Evolutionary conservation across 2,797 vertebrate genomes (phyloP).

Genomic region (Syndactyla subalaris): DNA sequence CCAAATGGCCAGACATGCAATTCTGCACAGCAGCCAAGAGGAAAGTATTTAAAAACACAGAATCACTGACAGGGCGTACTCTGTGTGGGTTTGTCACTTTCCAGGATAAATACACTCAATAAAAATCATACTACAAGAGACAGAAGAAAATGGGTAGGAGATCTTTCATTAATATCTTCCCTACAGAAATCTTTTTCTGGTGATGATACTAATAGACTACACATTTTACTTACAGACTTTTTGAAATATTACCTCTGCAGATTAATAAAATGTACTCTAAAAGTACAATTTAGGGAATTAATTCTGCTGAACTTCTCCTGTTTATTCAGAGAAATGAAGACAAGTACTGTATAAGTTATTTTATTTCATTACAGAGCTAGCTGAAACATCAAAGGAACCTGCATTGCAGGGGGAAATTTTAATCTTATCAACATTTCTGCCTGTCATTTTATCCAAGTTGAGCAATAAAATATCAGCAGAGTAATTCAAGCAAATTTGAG

Average conservation of each 20-base stretch:
- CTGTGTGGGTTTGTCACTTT: background rate
- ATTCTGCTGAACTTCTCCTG: slow-evolving; percentile 49
- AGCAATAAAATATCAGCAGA: slow-evolving; percentile 54
- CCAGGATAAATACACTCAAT: background rate
- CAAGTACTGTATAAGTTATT: slow-evolving; percentile 46
- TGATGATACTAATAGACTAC: slow-evolving; percentile 20
- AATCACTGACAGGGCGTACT: background rate
- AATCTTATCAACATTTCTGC: slow-evolving; percentile 68
- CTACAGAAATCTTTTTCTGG: slow-evolving; percentile 24
- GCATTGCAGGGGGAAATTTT: slow-evolving; percentile 57
- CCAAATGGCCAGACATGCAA: background rate
- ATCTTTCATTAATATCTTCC: slow-evolving; percentile 27
- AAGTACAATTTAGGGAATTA: slow-evolving; percentile 52
- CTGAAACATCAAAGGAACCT: slow-evolving; percentile 52
- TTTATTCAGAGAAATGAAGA: slow-evolving; percentile 59
- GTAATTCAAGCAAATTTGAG: slow-evolving; percentile 66
- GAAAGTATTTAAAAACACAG: background rate
- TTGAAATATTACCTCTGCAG: slow-evolving; percentile 38
- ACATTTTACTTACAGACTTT: slow-evolving; percentile 35
- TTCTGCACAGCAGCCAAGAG: background rate
- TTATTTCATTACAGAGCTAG: slow-evolving; percentile 46
- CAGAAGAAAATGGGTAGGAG: background rate
- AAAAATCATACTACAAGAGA: background rate
- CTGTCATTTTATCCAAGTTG: slow-evolving; percentile 63
- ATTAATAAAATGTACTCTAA: slow-evolving; percentile 48